These are phyloP conservation scores for Oreonectes daqikongensis DNA, from an alignment of 2,797 vertebrate genomes.

Conservation along the genomic window DNA sequence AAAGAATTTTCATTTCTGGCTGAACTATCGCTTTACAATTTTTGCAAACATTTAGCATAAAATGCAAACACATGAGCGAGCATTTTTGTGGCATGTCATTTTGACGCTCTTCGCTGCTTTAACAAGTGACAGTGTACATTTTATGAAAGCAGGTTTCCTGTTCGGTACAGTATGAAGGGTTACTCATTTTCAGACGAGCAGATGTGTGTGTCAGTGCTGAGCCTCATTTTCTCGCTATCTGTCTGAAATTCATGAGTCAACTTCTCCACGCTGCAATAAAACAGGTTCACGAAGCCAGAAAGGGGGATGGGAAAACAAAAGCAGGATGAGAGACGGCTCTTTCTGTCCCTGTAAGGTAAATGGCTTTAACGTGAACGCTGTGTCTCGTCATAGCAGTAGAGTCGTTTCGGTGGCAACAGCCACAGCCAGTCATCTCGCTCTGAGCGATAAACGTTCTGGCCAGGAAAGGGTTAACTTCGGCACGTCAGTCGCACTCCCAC, in stretches of 20 bases:
- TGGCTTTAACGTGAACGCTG: not conserved
- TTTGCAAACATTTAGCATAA: not conserved
- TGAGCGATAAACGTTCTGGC: slow-evolving; percentile 31
- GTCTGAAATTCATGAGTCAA: slow-evolving; percentile 58
- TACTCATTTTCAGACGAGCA: slow-evolving; percentile 32
- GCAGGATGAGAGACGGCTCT: slow-evolving; percentile 30
- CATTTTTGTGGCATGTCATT: not conserved
- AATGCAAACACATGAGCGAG: not conserved
- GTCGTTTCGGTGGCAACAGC: slow-evolving; percentile 53
- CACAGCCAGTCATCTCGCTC: slow-evolving; percentile 57
- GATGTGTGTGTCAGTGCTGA: slow-evolving; percentile 24
- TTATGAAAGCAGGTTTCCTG: slow-evolving; percentile 37
- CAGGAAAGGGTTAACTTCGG: slow-evolving; percentile 64
- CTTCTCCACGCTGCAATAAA: slow-evolving; percentile 30
- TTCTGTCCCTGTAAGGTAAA: slow-evolving; percentile 49
- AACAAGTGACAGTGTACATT: slow-evolving; percentile 17
- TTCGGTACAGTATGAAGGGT: slow-evolving; percentile 33
- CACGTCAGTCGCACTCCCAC: slow-evolving; percentile 50
- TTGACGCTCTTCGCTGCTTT: not conserved
- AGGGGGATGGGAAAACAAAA: slow-evolving; percentile 19
- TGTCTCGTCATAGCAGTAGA: slow-evolving; percentile 73
- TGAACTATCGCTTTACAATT: too few species aligned
- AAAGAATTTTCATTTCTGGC: too few species aligned
- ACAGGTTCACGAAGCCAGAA: slow-evolving; percentile 12
- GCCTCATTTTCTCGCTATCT: slow-evolving; percentile 31